Conservation (phyloP, 2,797 vertebrate species). For the Xiphorhynchus erythropygius region DNA sequence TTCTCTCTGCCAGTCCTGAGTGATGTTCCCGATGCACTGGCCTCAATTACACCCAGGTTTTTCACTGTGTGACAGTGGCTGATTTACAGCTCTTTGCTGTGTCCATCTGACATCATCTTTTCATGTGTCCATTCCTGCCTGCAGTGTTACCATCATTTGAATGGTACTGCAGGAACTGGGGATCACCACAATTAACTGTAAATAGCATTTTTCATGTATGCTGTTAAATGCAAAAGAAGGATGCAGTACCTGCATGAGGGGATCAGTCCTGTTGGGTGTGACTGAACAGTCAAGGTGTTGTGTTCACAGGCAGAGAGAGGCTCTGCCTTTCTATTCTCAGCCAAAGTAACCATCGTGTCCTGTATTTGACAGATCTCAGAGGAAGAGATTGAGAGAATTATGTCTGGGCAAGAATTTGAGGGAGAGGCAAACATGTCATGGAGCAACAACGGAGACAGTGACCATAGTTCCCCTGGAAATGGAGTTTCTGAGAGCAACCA, state of each 20-base stretch:
- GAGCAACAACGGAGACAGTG: conserved; percentile 97
- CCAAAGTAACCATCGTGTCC: neutral
- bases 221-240: neutral
- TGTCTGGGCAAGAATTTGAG: conserved; percentile 99
- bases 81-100: neutral
- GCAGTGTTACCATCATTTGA: neutral
- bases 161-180: neutral
- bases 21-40: neutral
- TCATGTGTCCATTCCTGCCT: neutral
- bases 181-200: neutral
- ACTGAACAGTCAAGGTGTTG: rapidly evolving
- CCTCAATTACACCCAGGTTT: conserved; percentile 2
- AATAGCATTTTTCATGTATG: neutral
- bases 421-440: conserved; percentile 93
- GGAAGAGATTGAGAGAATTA: conserved; percentile 98
- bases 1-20: neutral
- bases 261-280: neutral
- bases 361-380: conserved; percentile 88
- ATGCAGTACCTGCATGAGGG: neutral
- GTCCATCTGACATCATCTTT: conserved; percentile 4
- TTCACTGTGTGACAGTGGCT: neutral
- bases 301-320: neutral
- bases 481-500: conserved; percentile 97
- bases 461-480: conserved; percentile 96
- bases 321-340: neutral